Base-by-base conservation (phyloP, 2,113 vertebrate genomes). In the Scomber scombrus region DNA sequence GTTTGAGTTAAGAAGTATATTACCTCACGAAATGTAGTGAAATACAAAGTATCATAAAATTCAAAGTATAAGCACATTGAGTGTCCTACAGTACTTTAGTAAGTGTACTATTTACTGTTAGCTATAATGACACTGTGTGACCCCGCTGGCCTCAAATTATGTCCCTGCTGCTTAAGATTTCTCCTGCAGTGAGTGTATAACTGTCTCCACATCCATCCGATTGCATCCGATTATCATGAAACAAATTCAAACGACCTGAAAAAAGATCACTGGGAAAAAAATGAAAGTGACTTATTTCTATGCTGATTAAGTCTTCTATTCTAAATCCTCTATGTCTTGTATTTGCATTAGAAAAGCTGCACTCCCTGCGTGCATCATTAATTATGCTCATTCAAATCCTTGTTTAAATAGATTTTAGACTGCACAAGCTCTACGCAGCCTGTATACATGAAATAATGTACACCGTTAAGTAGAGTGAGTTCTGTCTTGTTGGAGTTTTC, bases 341-440 rank as follows among this genome's bases (percentile, higher is more conserved):
- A 85, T 87, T 91, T 85, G 84, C 79, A 84, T 75, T 85, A 71
- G 78, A 86, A 85, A 86, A 80, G 78, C 84, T 71, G 71, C 77
- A 66, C 74, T 79, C 80, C 80, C 75, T 74, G 29, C 26, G 13
- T 64, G 75, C 81, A 86, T 86, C 91, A 85, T 81, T 87, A 84
- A 89, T 93, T 88, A 79, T 77, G 62, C 67, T 74, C 82, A 72
- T 72, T 84, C 78, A 93, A 93, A 93, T 91, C 92, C 92, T 78
- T 88, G 83, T 92, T 90, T 77, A 93, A 93, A 94, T 90, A 92
- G 85, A 85, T 80, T 71, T 78, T 49, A 80, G 85, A 67, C 55
- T 78, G 80, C 91, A 82, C 86, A 77, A 81, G 85, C 88, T 87
- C 77, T 45, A 74, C 78, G 83, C 65, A 57, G 88, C 58, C 86